A percentile compares a stretch with the other conserved stretches of the same genome.
These are phyloP conservation scores for Betta splendens DNA, from an alignment of 2,797 vertebrate genomes.

Conservation along the genomic window DNA sequence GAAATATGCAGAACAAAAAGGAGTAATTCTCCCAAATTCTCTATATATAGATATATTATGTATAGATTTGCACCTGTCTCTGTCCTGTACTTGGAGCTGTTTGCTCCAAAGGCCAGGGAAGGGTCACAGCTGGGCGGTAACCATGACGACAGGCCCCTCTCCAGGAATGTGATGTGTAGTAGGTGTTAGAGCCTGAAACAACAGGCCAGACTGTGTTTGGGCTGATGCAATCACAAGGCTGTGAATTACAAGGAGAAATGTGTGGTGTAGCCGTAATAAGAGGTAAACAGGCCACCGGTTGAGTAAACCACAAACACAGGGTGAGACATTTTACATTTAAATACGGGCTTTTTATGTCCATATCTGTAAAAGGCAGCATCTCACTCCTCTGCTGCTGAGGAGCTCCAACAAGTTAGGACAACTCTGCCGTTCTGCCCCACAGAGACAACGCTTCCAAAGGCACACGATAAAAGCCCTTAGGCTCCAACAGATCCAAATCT, in stretches of 20 bases:
- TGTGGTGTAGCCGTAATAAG: constrained; percentile 12
- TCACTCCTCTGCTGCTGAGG: constrained; percentile 2
- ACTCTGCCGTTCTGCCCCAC: constrained; percentile 2
- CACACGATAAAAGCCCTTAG: no score
- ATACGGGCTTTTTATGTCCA: not conserved
- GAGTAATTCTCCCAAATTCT: no score
- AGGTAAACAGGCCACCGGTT: constrained; percentile 5
- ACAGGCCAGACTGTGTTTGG: constrained; percentile 47
- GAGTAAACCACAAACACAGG: not conserved
- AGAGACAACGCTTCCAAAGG: no score
- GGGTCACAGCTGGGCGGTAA: constrained; percentile 17
- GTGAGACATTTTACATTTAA: not conserved
- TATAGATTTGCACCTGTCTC: constrained; percentile 2
- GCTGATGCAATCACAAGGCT: constrained; percentile 2
- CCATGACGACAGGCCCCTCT: constrained; percentile 31
- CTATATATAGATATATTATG: no score
- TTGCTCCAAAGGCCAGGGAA: constrained; percentile 15
- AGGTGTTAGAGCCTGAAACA: constrained; percentile 44
- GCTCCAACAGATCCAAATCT: no score
- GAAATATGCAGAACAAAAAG: no score
- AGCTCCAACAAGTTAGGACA: constrained; percentile 36
- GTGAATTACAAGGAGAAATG: constrained; percentile 37
- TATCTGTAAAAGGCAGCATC: not conserved
- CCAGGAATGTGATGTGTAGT: constrained; percentile 60
- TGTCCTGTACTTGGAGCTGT: constrained; percentile 2